Evolutionary conservation across 1,140 invertebrate genomes (phyloP), one percentile per base, ranked within the genome.

Genomic region (Nasonia vitripennis): DNA sequence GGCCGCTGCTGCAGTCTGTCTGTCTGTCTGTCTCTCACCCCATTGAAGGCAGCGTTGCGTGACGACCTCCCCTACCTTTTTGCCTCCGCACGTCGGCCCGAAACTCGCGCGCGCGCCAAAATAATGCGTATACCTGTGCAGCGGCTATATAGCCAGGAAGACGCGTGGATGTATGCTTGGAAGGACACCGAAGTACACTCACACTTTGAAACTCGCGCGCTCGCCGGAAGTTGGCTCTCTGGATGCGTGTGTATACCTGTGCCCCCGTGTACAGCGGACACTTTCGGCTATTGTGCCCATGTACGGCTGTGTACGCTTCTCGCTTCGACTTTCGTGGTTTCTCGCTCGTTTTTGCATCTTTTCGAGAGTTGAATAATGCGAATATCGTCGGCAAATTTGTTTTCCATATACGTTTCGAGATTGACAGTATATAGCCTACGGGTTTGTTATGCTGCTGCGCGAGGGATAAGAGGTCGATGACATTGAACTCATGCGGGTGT

Each of bases 31-130:
- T 80, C 82, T 74, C 71, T 89, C 87, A 91, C 91, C 92, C 92
- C 89, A 87, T 91, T 81, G 81, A 90, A 89, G 87, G 88, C 87
- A 89, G 89, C 90, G 86, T 93, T 90, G 92, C 93, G 91, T 93
- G 92, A 93, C 92, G 88, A 88, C 87, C 89, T 89, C 90, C 88
- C 85, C 80, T 71, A 71, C 80, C 45, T 14, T 23, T 77, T 48
- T 12, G 37, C 45, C n/a, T 77, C 37, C 11, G 31, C 31, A 20
- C 20, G 20, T 20, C 62, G 45, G 37, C 31, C 68, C 81, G 77
- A 70, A 74, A 84, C 41, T 70, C 70, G 48, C 82, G n/a, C 27
- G 73, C 75, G 62, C 62, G 83, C 68, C 79, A 79, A 79, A 79
- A 78, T 71, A 78, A 31, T 62, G 78, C 67, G 20, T 27, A 27